A percentile compares a stretch with the other conserved stretches of the same genome.
Evolutionary conservation across 2,888 invertebrate species (phyloP).

Genomic region (Noctua janthina): DNA sequence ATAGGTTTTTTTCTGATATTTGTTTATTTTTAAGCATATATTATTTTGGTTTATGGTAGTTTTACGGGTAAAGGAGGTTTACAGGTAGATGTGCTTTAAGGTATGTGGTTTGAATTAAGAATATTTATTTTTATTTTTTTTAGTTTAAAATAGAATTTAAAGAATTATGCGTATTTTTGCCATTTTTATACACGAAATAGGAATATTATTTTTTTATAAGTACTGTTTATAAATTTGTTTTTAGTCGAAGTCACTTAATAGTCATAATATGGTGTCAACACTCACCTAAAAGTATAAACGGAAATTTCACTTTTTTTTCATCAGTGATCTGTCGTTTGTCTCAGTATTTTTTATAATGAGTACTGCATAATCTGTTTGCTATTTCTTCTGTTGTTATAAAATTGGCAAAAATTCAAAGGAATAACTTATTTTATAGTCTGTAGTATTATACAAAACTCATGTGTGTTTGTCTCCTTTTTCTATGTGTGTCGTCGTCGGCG

Average conservation of each 20-base stretch:
- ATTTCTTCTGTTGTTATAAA: slow-evolving; percentile 11
- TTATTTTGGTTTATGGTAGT: slow-evolving; percentile 16
- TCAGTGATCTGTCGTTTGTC: neutral
- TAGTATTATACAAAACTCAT: slow-evolving; percentile 38
- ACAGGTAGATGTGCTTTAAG: neutral
- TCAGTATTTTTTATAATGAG: neutral
- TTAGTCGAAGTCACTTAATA: neutral
- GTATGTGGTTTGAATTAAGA: neutral
- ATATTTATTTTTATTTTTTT: neutral
- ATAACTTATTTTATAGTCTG: too few relatives aligned
- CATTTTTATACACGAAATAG: slow-evolving; percentile 20
- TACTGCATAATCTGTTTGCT: neutral
- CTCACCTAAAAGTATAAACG: too few relatives aligned
- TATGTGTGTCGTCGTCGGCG: slow-evolving; percentile 66
- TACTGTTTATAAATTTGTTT: neutral
- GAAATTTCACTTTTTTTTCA: neutral
- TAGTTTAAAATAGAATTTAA: neutral
- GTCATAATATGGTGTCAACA: neutral
- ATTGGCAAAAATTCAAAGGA: slow-evolving; percentile 27
- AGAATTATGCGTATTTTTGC: slow-evolving; percentile 9
- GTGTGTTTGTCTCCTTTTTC: slow-evolving; percentile 67
- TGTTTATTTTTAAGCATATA: slow-evolving; percentile 1
- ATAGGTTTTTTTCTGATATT: neutral
- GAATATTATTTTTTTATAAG: neutral
- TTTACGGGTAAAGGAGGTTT: neutral